Base-by-base conservation (phyloP, 2,888 invertebrate genomes). In the Drosophila borborema region DNA sequence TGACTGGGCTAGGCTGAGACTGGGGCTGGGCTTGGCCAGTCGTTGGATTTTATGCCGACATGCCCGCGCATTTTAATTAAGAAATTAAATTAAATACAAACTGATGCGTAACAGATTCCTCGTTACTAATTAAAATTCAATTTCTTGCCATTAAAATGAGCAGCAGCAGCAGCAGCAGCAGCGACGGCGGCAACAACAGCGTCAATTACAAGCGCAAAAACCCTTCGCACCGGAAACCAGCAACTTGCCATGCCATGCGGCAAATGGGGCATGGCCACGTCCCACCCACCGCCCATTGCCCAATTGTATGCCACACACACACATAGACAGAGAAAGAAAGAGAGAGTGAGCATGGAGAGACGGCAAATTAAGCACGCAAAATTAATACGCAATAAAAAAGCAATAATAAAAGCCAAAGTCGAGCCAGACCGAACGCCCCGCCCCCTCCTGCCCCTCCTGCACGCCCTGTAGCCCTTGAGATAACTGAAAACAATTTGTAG, bases 51-150 rank as follows among this genome's bases (percentile, higher is more conserved):
- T 79, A 86, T 86, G 82, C 82, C 71, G 80, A 82, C 90, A 90
- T 88, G 87, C 77, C 67, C 75, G 71, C 83, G 90, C 90, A 88
- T 88, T 88, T 90, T 88, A 88, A 88, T 88, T 90, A 88, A 88
- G 90, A 90, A 88, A 90, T 88, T 90, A 90, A 87, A 90, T 90
- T 90, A 84, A 86, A 88, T 86, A 86, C 87, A 86, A 88, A 88
- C 89, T 86, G 87, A 88, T 86, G 90, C 90, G 90, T 86, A 88
- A 87, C 87, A 86, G 90, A 87, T 90, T 87, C 88, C 86, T 80
- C 83, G 86, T 82, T 87, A 90, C 90, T 87, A 90, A 87, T 87
- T 87, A 87, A 87, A 87, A 87, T 87, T 89, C 89, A 87, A 87
- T 87, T 87, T 87, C 87, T 87, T 90, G 87, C 90, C 89, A 89